Conservation (phyloP, 2,113 vertebrate species). For the Stictonetta naevosa region DNA sequence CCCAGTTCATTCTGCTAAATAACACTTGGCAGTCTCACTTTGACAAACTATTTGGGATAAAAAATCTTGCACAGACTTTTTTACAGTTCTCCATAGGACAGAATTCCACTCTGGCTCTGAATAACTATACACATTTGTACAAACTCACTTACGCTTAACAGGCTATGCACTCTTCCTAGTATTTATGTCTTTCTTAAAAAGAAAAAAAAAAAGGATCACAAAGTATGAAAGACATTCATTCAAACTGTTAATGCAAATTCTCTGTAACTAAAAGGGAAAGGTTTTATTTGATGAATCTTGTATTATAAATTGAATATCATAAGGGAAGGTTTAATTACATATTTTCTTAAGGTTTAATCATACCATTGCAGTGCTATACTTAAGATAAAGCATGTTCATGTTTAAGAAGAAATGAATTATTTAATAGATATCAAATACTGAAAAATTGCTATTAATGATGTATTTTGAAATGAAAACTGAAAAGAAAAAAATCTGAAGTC, state of each 20-base stretch:
- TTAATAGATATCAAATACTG: background rate
- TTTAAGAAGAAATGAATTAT: conserved; percentile 10
- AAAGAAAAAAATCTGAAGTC: background rate
- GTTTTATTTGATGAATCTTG: background rate
- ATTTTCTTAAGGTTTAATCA: conserved; percentile 31
- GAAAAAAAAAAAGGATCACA: background rate
- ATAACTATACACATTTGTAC: background rate
- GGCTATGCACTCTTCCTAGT: background rate
- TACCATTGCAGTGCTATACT: background rate
- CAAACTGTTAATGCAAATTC: background rate
- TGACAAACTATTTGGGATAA: background rate
- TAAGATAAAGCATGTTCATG: background rate
- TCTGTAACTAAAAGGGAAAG: background rate
- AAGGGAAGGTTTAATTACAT: conserved; percentile 10
- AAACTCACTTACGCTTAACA: background rate
- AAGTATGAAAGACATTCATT: background rate
- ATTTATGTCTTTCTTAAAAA: background rate
- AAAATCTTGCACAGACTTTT: background rate
- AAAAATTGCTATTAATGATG: background rate
- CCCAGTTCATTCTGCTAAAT: background rate
- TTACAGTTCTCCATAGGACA: background rate
- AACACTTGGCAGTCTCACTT: background rate
- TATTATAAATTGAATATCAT: background rate
- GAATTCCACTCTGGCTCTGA: background rate
- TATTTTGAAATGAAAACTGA: background rate